Evolutionary conservation across 2,113 vertebrate genomes (phyloP).

Genomic region (Apteryx mantelli): DNA sequence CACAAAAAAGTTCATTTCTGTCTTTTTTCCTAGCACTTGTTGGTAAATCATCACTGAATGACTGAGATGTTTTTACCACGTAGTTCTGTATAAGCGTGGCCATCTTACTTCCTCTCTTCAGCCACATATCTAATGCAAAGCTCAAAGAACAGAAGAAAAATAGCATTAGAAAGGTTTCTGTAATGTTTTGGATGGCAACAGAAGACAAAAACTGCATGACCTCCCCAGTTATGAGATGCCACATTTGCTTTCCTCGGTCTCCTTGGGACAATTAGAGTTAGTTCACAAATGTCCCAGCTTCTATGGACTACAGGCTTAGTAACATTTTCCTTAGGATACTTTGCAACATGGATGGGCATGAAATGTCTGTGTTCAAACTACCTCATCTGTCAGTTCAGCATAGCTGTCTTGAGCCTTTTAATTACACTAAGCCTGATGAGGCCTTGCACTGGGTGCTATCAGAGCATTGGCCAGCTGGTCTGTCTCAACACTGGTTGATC

Average conservation of each 20-base stretch:
- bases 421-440: background rate
- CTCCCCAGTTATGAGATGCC: background rate
- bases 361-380: background rate
- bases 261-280: background rate
- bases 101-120: background rate
- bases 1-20: background rate
- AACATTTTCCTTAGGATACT: fast-evolving
- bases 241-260: background rate
- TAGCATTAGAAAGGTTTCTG: background rate
- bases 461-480: background rate
- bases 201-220: background rate
- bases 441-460: background rate
- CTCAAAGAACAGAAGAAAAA: background rate
- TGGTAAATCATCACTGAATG: background rate
- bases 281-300: background rate
- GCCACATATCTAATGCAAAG: background rate
- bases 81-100: background rate
- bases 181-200: background rate
- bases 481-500: background rate
- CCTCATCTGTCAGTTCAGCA: background rate
- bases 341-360: background rate
- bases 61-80: background rate
- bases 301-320: background rate
- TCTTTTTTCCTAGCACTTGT: background rate
- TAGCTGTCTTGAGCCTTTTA: background rate